Base-by-base conservation (phyloP, 2,888 invertebrate species). In the Himalopsyche anomala region DNA sequence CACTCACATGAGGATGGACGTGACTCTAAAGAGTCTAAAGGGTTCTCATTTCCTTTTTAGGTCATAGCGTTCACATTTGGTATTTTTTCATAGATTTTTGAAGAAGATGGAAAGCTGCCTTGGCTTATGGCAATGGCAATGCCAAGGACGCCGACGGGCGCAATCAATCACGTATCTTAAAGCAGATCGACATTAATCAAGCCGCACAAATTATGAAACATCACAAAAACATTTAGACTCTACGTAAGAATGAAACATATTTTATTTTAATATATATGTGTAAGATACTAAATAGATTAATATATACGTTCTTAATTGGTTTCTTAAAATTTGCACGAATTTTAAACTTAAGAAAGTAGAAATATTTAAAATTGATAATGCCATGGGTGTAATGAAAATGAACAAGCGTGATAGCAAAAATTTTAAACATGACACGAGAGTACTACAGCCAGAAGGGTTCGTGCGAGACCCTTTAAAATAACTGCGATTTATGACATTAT, bases 111-210 rank as follows among this genome's bases (percentile, higher is more conserved):
- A n/a, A 36, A 51, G 81, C 81, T 45, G 74, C 55, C 69, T 83
- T 74, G 19, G 36, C 51, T 17, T 45, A 51, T 19, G 74, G 62
- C 79, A 45, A 74, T 28, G 45, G 62, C 79, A 45, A 74, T 28
- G 45, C 83, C 74, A 79, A 79, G 83, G 83, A 83, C 83, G 83
- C 40, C 74, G 51, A 40, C 69, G 19, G 42, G 69, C 45, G 28
- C 69, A 19, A 83, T 83, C 83, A 83, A 83, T 83, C 83, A 83
- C 51, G 62, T 51, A 80, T 54, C 80, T 19, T n/a, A 55, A 84
- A 28, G 45, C 80, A 80, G 42, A 11, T 56, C 56, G 80, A 80
- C 84, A 84, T 84, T 84, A 80, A 84, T 84, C 84, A 84, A 81
- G 80, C 42, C 40, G 36, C 40, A 55, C 80, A 84, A 84, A 84